Evolutionary conservation across 2,113 vertebrate species (phyloP), one percentile per base, ranked within the genome.

Genomic region (Psilopogon haemacephalus): DNA sequence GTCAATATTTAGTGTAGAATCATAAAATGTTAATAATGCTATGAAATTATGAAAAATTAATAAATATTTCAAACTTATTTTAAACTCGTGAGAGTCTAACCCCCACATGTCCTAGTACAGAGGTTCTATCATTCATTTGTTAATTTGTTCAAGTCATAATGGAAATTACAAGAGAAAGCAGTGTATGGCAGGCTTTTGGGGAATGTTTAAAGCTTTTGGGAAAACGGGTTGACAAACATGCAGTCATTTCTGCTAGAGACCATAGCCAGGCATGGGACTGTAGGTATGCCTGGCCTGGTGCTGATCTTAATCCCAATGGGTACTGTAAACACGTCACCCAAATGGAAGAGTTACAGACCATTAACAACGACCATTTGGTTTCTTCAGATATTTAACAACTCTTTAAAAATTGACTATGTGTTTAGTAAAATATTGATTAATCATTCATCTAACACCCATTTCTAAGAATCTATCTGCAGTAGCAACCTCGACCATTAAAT

Each of bases 341-440:
- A 54, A 77, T 94, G n/a, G 19, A 62, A 27, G 84, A 78, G 24
- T 72, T 87, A 84, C 20, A 63, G 35, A 58, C 27, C 1, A 14
- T 60, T 92, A 75, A 5, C 35, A 88, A 35, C 15, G n/a, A 16
- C 18, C 27, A n/a, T 56, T 44, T 62, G 2, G 8, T 71, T 77
- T 81, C 58, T 48, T 81, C 20, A 52, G 54, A 30, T 64, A 44
- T 81, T 58, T 68, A 85, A 71, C 42, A 75, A 50, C 48, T 89
- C 65, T 38, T 63, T 75, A 90, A 90, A 69, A 86, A 94, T 67
- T 0, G 8, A 74, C 56, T 58, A 9, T 11, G 42, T 77, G 42
- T 37, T 81, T 89, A 77, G 65, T 74, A 75, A 86, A 77, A 90
- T 81, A 84, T 17, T 83, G 72, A 90, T 86, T 44, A 71, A 78